Evolutionary conservation across 2,113 vertebrate genomes (phyloP), one percentile per base, ranked within the genome.

Genomic region (Climacteris rufus): DNA sequence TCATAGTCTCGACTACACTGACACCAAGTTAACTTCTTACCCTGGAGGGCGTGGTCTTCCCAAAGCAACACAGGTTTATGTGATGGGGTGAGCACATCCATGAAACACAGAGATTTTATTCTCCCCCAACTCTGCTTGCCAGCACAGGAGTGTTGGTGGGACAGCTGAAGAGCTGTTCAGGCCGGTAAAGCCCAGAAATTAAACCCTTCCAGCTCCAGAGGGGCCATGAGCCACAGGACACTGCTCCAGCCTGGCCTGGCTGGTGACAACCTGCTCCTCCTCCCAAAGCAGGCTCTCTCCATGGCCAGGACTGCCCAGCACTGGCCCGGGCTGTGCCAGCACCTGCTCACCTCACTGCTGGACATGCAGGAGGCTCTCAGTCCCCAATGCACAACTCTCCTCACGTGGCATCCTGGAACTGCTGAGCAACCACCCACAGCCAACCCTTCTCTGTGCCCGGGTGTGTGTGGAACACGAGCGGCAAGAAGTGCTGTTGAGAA

Each of bases 381-480:
- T 56, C 24, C 50, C 31, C 12, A 44, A 11, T 3, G 18, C 7
- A 13, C 21, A 20, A 3, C 70, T 70, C 11, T 63, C 40, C 71
- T 70, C 70, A 47, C 0, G 9, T 40, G 57, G 44, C 45, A 63
- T 37, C 79, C 72, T 37, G 16, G 16, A 72, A 30, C 57, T 9
- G 12, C 1, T 35, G 39, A 78, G 81, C 65, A 78, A 2, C 39
- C 60, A 40, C 12, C 21, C 82, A 50, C 44, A 59, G 80, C 31
- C 57, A 68, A 3, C 49, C 70, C 83, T 35, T 8, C 68, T 31
- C 65, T 14, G 37, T 0, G 45, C 33, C 45, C 23, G 59, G 71
- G 28, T 0, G 10, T 0, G 0, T 52, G 40, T n/a, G 54, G 27
- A 79, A 56, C 6, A 57, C 0, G 3, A 92, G 71, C 85, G 42